A percentile compares a stretch with the other conserved stretches of the same genome.
These are phyloP conservation scores for Chlamydotis undulata DNA, from an alignment of 2,113 vertebrate species.

Conservation along the genomic window DNA sequence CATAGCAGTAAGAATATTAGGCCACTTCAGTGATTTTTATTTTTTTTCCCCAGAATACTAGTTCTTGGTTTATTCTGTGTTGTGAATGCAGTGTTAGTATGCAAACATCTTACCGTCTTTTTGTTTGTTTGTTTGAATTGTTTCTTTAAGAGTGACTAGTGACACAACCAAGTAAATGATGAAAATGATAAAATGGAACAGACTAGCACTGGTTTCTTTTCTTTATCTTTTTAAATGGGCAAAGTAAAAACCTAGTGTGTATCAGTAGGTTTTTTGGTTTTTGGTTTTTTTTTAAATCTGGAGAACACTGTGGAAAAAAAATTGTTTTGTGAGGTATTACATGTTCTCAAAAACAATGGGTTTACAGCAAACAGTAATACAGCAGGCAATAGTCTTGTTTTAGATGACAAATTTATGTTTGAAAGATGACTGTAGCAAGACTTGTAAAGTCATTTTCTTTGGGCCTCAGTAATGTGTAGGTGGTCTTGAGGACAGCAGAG, in stretches of 20 bases:
- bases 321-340: not conserved
- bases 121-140: not conserved
- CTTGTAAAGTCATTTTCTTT: not conserved
- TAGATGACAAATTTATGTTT: not conserved
- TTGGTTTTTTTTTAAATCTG: not conserved
- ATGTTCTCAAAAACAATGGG: not conserved
- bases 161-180: not conserved
- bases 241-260: not conserved
- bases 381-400: not conserved
- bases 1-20: not conserved
- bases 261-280: not conserved
- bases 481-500: not conserved
- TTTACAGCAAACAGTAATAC: not conserved
- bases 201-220: rapidly evolving
- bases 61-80: not conserved
- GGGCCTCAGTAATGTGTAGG: not conserved
- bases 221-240: not conserved
- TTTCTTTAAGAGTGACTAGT: not conserved
- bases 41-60: not conserved
- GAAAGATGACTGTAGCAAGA: not conserved
- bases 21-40: not conserved
- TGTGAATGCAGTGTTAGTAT: not conserved
- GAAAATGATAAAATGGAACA: not conserved
- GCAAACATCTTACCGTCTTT: not conserved
- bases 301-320: not conserved